phyloP scores from a whole-genome alignment of 2,113 vertebrate genomes.

The Syrrhaptes paradoxus region DNA sequence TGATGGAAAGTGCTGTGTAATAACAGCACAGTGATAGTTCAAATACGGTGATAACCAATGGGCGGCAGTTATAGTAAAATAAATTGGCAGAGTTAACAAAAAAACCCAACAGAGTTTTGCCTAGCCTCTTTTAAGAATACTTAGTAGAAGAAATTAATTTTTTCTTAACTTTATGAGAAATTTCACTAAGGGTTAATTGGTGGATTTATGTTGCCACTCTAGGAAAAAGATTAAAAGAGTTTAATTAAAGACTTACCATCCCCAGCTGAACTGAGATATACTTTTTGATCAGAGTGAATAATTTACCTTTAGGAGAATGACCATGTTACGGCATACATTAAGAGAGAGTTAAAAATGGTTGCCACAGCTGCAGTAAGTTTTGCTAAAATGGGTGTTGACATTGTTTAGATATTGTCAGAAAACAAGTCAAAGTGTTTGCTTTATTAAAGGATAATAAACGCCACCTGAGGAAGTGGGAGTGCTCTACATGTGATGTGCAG shows the following conservation, averaged over 20 bases:
- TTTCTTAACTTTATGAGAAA: background rate
- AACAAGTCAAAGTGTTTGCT: fast-evolving
- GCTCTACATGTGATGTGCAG: background rate
- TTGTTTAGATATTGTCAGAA: background rate
- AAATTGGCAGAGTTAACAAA: background rate
- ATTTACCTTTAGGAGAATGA: background rate
- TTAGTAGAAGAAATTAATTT: background rate
- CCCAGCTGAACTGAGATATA: background rate
- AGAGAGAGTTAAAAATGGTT: background rate
- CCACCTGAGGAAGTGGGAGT: fast-evolving
- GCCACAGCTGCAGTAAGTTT: background rate
- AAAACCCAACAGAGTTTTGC: background rate
- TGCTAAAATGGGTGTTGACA: background rate
- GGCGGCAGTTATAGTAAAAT: background rate
- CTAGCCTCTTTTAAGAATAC: background rate
- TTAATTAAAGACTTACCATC: background rate
- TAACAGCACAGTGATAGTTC: background rate
- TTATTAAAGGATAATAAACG: background rate
- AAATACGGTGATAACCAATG: background rate
- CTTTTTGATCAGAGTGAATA: background rate
- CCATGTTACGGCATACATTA: background rate
- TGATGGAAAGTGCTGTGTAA: background rate
- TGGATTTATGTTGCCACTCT: background rate
- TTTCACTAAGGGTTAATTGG: background rate
- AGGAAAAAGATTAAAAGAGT: background rate